phyloP scores from a whole-genome alignment of 2,113 vertebrate species.

The Rhizomys pruinosus region DNA sequence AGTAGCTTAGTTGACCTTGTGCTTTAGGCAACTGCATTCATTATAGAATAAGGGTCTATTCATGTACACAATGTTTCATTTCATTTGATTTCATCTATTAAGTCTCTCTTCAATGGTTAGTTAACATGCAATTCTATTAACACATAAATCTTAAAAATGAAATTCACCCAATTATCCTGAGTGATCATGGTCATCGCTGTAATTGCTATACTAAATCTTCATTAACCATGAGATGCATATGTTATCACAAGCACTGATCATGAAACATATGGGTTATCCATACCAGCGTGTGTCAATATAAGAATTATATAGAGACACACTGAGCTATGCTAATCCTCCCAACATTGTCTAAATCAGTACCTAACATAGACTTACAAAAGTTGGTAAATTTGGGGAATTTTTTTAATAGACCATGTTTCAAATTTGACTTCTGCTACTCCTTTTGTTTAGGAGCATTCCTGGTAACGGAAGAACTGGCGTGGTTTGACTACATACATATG shows the following conservation, averaged over 20 bases:
- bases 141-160: neutral
- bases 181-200: neutral
- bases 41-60: neutral
- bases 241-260: neutral
- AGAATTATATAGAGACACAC: neutral
- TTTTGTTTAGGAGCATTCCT: neutral
- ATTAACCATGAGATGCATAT: neutral
- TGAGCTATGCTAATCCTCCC: no score
- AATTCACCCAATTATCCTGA: neutral
- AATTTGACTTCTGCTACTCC: neutral
- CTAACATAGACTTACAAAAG: neutral
- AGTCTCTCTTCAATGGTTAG: neutral
- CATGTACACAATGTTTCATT: neutral
- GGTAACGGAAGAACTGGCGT: neutral
- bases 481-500: neutral
- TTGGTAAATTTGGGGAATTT: slow-evolving; percentile 12
- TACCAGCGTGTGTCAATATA: neutral
- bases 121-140: slow-evolving; percentile 36
- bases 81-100: slow-evolving; percentile 16
- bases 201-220: neutral
- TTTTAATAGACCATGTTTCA: neutral
- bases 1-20: neutral
- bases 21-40: neutral
- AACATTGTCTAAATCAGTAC: no score
- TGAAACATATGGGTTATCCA: neutral